Percentiles rank a stretch among this genome's conserved stretches.
Conservation (phyloP, 2,113 vertebrate genomes). For the rabbit (Oryctolagus cuniculus) region mOryCun1.1 NC_091432.1:181630001-181630500, state of each 20-base stretch:
- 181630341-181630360: slow-evolving; percentile 5
- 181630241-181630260: slow-evolving; percentile 43
- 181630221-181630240: slow-evolving; percentile 4
- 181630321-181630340: neutral
- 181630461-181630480: neutral
- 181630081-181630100: slow-evolving; percentile 5
- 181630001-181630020: neutral
- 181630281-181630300: slow-evolving; percentile 50
- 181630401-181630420: slow-evolving; percentile 54
- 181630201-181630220: rapidly evolving
- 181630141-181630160: neutral
- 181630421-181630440: slow-evolving; percentile 29
- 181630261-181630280: neutral
- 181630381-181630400: slow-evolving; percentile 57
- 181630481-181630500: slow-evolving; percentile 65
- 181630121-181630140: neutral
- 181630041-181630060: neutral
- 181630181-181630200: neutral
- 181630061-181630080: neutral
- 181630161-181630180: neutral
- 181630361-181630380: neutral
- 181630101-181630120: neutral
- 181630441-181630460: slow-evolving; percentile 14
- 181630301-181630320: neutral
- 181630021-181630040: neutral